Percentiles rank a stretch among this genome's conserved stretches.
Evolutionary conservation across 2,113 vertebrate species (phyloP).

Genomic region (Ursus arctos): DNA sequence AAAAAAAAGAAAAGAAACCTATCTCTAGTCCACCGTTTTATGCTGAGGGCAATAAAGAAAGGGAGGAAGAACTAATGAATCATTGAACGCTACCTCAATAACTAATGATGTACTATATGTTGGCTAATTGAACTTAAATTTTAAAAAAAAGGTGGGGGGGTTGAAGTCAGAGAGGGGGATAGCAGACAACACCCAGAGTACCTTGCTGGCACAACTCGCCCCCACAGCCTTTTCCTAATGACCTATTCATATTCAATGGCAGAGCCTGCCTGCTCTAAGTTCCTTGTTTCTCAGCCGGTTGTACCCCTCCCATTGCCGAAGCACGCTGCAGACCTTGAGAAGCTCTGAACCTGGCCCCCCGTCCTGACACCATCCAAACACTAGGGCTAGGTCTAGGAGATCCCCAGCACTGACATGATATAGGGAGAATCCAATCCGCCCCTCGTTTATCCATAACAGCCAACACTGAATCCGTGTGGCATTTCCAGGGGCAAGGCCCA

Average conservation of each 20-base stretch:
- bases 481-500: not conserved
- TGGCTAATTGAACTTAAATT: not conserved
- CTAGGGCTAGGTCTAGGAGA: not conserved
- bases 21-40: not conserved
- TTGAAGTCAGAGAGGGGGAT: not conserved
- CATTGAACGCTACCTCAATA: not conserved
- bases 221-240: not conserved
- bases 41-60: not conserved
- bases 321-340: not conserved
- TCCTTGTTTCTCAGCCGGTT: not conserved
- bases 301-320: fast-evolving
- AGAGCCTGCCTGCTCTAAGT: not conserved
- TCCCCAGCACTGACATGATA: not conserved
- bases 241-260: not conserved
- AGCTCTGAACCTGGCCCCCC: not conserved
- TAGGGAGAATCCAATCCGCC: not conserved
- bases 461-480: not conserved
- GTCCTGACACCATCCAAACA: not conserved
- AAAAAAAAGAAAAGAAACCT: not conserved
- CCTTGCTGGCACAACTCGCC: not conserved
- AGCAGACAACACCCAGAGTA: not conserved
- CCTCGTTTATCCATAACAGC: not conserved
- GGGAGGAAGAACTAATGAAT: not conserved
- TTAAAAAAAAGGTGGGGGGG: not conserved
- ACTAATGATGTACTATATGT: not conserved